Conservation (phyloP, 2,113 vertebrate genomes). For the Atrichornis clamosus region DNA sequence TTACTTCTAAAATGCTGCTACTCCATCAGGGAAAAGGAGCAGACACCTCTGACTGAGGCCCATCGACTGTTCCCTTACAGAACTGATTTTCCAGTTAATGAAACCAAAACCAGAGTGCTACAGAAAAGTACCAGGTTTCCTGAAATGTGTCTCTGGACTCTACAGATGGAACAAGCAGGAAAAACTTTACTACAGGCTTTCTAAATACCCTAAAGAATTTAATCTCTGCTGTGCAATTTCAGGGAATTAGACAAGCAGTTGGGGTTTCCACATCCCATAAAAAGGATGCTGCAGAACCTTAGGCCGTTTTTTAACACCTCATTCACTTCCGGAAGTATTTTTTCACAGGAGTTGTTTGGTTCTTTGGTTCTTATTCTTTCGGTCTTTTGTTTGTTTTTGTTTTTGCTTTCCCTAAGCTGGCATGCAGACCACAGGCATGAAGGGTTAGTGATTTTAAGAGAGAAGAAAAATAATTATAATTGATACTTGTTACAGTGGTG, state of each 20-base stretch:
- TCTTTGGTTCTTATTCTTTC: not conserved
- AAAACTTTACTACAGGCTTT: not conserved
- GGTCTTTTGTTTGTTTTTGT: not conserved
- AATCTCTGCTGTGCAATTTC: not conserved
- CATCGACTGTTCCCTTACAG: not conserved
- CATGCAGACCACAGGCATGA: not conserved
- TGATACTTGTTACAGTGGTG: not conserved
- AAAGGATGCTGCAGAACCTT: not conserved
- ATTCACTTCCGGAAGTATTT: not conserved
- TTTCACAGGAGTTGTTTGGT: not conserved
- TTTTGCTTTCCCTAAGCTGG: not conserved
- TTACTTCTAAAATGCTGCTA: not conserved
- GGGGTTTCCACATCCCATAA: no score
- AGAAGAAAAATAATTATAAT: not conserved
- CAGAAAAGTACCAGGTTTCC: not conserved
- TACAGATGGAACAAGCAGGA: not conserved
- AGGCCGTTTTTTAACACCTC: not conserved
- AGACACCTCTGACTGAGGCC: rapidly evolving
- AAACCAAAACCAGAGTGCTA: not conserved
- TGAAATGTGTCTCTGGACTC: not conserved
- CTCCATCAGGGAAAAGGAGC: not conserved
- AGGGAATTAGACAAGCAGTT: not conserved
- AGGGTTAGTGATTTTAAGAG: not conserved
- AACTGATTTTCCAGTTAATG: not conserved
- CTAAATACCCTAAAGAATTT: not conserved